Base-by-base conservation (phyloP, 2,888 invertebrate species). In the Cheilosia variabilis region DNA sequence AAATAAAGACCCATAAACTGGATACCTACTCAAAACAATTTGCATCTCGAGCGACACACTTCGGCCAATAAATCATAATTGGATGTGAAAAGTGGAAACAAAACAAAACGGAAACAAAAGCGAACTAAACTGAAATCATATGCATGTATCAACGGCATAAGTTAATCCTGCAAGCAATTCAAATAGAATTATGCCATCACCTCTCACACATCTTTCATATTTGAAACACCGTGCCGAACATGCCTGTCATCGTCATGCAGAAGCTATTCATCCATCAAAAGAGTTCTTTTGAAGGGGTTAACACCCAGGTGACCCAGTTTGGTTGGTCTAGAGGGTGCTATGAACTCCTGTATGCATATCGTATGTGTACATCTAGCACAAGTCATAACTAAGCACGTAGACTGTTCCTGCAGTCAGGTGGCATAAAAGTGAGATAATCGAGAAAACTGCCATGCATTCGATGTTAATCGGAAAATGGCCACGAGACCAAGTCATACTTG, bases 301-400 rank as follows among this genome's bases (percentile, higher is more conserved):
- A 86, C 81, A 86, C 86, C 86, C 66, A 55, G 50, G 19, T 81
- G 86, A 68, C 86, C 86, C 68, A 86, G 71, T 76, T 86, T 41
- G 66, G 52, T 24, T 65, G 7, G 10, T 15, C 50, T 47, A 37
- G 10, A 47, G 34, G 60, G 72, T 77, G 86, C 58, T 77, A 57
- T 66, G 72, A 57, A 62, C 66, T 66, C 66, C 57, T 15, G 17
- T 52, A 15, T 22, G 60, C 43, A 31, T 62, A 72, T 66, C 45
- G 10, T 1, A 22, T 17, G 34, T 55, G 57, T 57, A 55, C 55
- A 81, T 71, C 71, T 60, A 22, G 43, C n/a, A 41, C 41, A n/a
- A 19, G 57, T 34, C 27, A 15, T 22, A 55, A 41, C 47, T 62
- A 62, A 66, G 53, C n/a, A 69, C 41, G 37, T 43, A 53, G 52